Base-by-base conservation (phyloP, 2,888 invertebrate genomes). In the Panzeria rudis region DNA sequence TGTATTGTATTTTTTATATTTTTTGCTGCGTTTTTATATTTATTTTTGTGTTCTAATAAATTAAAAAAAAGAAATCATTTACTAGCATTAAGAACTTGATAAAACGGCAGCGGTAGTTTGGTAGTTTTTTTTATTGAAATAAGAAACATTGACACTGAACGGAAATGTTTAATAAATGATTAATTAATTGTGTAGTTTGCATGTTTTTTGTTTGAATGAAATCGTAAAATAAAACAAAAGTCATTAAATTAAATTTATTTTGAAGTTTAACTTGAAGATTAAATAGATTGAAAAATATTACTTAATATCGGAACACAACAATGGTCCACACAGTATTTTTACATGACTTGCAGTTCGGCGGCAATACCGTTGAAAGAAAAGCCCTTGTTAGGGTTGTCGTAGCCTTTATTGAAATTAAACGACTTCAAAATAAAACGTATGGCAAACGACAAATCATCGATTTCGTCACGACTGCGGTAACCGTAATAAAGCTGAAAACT, bases 111-210 rank as follows among this genome's bases (percentile, higher is more conserved):
- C 56, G 66, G 64, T 64, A 72, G 64, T 66, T 72, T 35, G 35
- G 47, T 23, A 47, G 35, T 38, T 38, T 23, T 23, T 23, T 2
- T 1, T 13, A 62, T 62, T 62, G 62, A 41, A 6, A 72, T 66
- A 78, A 87, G 88, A 90, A 90, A 89, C 91, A 91, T 91, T 91
- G 91, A 91, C 91, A 91, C 91, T 90, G 91, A 91, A 90, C 91
- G 91, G 91, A 91, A 91, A 91, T 91, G 91, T 91, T 91, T 91
- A 91, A 91, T 91, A 89, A 89, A 90, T 87, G 88, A 88, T 89
- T 89, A 89, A 87, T 86, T 88, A 88, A 87, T 87, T 88, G 86
- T 87, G 84, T 80, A 29, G 76, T 72, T 76, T 86, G 86, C 76
- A 80, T 83, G 76, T 80, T 87, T 76, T 44, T 71, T 23, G 66